Conservation (phyloP, 2,113 vertebrate species). For the Misgurnus mizolepis region DNA sequence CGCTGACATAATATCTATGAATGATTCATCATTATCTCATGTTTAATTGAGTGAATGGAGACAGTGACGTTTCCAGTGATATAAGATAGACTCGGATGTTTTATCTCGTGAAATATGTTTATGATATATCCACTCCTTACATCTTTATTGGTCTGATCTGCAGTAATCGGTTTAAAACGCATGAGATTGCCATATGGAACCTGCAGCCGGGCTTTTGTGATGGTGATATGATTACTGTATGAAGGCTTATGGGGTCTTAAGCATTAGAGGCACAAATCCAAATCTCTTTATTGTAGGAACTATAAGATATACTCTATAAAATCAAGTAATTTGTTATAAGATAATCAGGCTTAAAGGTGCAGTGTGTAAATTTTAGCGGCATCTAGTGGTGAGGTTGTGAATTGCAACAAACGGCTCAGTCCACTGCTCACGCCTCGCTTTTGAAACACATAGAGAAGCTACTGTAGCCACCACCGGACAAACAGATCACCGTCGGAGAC, state of each 20-base stretch:
- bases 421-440: no score
- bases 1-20: slow-evolving; percentile 48
- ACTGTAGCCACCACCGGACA: no score
- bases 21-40: slow-evolving; percentile 51
- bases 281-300: background rate
- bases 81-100: no score
- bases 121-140: slow-evolving; percentile 71
- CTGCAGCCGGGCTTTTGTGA: background rate
- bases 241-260: background rate
- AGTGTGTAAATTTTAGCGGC: no score
- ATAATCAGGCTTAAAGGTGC: no score
- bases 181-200: slow-evolving; percentile 12
- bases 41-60: slow-evolving; percentile 42
- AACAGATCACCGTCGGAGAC: no score
- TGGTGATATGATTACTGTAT: background rate
- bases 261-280: background rate
- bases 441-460: no score
- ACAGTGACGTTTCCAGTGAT: slow-evolving; percentile 4
- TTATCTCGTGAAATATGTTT: background rate
- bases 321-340: no score
- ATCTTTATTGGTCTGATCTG: slow-evolving; percentile 70
- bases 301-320: no score
- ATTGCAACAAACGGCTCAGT: no score
- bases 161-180: slow-evolving; percentile 64
- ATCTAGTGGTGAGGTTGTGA: no score